Evolutionary conservation across 2,888 invertebrate species (phyloP).

Genomic region (Xestoiulus laeticollis): DNA sequence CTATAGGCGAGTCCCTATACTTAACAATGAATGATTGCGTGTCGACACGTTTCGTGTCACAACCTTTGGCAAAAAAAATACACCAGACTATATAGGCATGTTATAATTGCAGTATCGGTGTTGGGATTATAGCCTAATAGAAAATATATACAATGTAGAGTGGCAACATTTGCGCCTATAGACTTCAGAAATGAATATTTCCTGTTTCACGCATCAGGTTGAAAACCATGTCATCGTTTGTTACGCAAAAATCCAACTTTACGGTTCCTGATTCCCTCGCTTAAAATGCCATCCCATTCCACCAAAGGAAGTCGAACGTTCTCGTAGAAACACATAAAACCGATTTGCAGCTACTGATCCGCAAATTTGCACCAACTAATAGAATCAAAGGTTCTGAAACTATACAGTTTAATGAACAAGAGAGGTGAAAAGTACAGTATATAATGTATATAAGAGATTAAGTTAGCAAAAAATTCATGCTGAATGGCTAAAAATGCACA

Average conservation of each 20-base stretch:
- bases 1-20: neutral
- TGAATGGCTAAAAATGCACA: too few relatives aligned
- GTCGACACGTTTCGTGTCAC: neutral
- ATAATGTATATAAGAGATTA: too few relatives aligned
- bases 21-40: constrained; percentile 31
- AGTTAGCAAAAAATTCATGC: too few relatives aligned
- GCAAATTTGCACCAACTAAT: neutral
- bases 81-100: neutral
- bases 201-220: neutral
- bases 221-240: neutral
- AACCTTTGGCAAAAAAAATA: neutral
- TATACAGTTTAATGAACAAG: too few relatives aligned
- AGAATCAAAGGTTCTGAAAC: too few relatives aligned
- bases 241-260: neutral
- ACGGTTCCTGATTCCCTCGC: neutral
- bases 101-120: too few relatives aligned
- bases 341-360: neutral
- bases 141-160: too few relatives aligned
- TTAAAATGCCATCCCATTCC: neutral
- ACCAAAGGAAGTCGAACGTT: neutral
- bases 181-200: neutral
- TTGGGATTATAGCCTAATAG: too few relatives aligned
- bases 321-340: neutral
- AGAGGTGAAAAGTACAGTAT: too few relatives aligned
- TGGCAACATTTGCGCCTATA: too few relatives aligned